Conservation (phyloP, 2,797 vertebrate genomes). For the Rhinoraja longicauda region DNA sequence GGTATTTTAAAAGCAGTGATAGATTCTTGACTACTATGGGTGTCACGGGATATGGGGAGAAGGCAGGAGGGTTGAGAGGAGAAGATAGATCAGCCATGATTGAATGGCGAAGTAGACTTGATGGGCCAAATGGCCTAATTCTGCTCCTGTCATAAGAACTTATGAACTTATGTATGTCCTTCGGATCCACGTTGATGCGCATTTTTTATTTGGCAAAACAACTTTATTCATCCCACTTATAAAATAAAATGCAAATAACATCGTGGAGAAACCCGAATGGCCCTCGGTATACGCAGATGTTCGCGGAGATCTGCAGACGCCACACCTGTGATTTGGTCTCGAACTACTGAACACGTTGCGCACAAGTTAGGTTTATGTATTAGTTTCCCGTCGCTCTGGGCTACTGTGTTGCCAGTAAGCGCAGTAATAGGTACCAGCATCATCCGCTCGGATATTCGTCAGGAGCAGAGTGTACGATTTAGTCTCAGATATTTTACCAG, state of each 20-base stretch:
- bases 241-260: background rate
- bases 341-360: background rate
- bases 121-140: too few relatives aligned
- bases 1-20: too few relatives aligned
- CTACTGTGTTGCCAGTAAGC: background rate
- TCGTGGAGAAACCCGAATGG: background rate
- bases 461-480: background rate
- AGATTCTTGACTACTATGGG: too few relatives aligned
- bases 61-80: too few relatives aligned
- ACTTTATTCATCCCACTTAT: background rate
- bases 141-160: background rate
- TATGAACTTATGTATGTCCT: background rate
- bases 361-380: background rate
- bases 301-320: background rate
- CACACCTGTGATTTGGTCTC: background rate
- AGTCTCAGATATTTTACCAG: background rate
- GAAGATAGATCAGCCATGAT: background rate
- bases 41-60: too few relatives aligned
- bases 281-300: background rate
- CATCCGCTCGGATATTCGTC: background rate
- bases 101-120: background rate
- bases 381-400: background rate
- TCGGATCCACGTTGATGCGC: background rate
- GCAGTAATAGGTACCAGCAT: conserved; percentile 36
- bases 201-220: background rate